Percentiles rank a stretch among this genome's conserved stretches.
phyloP scores from a whole-genome alignment of 2,888 invertebrate species.

The Piscicola geometra region DNA sequence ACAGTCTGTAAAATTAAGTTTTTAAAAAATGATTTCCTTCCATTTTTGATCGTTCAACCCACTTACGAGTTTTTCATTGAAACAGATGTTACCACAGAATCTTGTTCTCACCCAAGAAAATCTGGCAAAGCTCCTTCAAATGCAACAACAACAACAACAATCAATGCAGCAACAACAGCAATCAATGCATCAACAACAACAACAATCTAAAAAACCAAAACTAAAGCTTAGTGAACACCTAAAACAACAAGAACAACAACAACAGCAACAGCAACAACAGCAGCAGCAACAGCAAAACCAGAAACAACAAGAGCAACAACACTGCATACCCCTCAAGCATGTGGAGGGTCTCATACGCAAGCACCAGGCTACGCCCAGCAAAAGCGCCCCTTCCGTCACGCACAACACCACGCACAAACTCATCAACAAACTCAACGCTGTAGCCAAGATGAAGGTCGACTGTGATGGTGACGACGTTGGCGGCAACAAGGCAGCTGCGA shows the following conservation, averaged over 20 bases:
- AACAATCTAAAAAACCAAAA: neutral
- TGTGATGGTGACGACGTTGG: neutral
- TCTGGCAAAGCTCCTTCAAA: neutral
- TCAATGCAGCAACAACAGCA: neutral
- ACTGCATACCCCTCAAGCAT: neutral
- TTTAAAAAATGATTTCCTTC: too few species aligned
- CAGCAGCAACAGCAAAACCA: too few species aligned
- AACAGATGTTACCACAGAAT: slow-evolving; percentile 14
- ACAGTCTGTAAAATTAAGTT: too few species aligned
- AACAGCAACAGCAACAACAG: neutral
- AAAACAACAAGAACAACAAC: too few species aligned
- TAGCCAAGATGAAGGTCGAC: neutral
- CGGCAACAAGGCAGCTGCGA: neutral
- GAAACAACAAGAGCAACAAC: neutral
- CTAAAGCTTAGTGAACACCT: neutral
- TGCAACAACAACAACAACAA: neutral
- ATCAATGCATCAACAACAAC: neutral
- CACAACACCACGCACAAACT: neutral
- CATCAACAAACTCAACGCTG: neutral
- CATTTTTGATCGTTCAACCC: too few species aligned
- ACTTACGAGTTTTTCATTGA: too few species aligned
- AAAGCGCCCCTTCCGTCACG: neutral
- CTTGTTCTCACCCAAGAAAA: neutral
- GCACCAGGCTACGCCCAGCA: neutral
- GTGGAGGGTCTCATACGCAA: slow-evolving; percentile 7